A percentile compares a stretch with the other conserved stretches of the same genome.
Conservation (phyloP, 2,888 invertebrate species). For the Apocheima hispidaria region DNA sequence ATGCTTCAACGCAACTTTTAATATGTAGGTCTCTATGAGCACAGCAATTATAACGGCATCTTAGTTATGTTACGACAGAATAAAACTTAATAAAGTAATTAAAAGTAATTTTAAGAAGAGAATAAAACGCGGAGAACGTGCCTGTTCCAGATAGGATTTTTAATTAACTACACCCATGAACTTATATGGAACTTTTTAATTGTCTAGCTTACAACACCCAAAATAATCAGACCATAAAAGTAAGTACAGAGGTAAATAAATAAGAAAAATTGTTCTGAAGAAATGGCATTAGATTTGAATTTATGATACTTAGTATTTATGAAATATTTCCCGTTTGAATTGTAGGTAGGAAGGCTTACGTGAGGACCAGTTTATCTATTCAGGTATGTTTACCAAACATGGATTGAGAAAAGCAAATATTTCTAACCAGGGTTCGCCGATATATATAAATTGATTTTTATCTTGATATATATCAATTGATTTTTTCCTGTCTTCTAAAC, state of each 20-base stretch:
- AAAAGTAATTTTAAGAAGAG: conserved; percentile 27
- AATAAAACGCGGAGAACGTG: conserved; percentile 19
- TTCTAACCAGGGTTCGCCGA: no score
- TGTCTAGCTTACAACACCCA: conserved; percentile 12
- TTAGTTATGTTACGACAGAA: conserved; percentile 22
- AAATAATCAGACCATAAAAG: conserved; percentile 26
- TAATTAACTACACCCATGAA: conserved; percentile 33
- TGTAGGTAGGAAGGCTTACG: conserved; percentile 6
- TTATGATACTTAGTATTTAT: conserved; percentile 9
- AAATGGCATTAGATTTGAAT: neutral
- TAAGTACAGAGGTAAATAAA: neutral
- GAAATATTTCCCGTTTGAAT: conserved; percentile 20
- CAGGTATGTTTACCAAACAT: no score
- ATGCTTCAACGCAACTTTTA: conserved; percentile 6
- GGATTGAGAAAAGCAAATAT: conserved; percentile 12
- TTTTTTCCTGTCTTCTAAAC: no score
- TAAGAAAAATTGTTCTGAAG: neutral
- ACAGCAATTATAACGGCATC: conserved; percentile 25
- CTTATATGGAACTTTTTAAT: conserved; percentile 31
- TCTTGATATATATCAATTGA: no score
- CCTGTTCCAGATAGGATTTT: conserved; percentile 20
- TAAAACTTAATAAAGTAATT: conserved; percentile 33
- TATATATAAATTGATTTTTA: no score
- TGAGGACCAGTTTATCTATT: conserved; percentile 26
- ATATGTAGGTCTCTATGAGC: conserved; percentile 16